Base-by-base conservation (phyloP, 2,888 invertebrate genomes). In the Phortica magna region DNA sequence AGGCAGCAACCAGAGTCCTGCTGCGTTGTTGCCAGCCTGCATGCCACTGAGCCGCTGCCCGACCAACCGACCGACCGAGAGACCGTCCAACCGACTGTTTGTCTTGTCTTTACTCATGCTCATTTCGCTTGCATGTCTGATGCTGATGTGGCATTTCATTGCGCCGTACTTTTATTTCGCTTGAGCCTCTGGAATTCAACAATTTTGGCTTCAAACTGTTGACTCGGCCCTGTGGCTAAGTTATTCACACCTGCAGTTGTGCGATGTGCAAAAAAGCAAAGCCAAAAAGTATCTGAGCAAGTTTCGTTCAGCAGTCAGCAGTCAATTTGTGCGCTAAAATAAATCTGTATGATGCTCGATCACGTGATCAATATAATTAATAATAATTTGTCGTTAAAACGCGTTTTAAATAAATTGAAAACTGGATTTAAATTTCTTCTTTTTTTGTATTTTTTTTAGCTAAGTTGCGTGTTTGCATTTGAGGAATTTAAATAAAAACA, bases 281-380 rank as follows among this genome's bases (percentile, higher is more conserved):
- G 86, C 12, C 22, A 19, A 5, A 31, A 31, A 31, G 14, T 64
- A 31, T 64, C 31, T 9, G 48, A 14, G 14, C 48, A 48, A 9
- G 10, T 12, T 48, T 9, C 17, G 31, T 61, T 61, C 19, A 17
- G 61, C 19, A 19, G 17, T 61, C 19, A 17, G 61, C 19, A 19
- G 17, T 22, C 61, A 61, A 61, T 19, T 61, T 61, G 68, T 17
- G 43, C 14, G 88, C 87, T 86, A 83, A 88, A 88, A 88, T 82
- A 83, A 82, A 77, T 87, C 88, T 84, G 80, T 86, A 83, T 82
- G 80, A 80, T 85, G 88, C 83, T 83, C 78, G 81, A 85, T 88
- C 88, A 81, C 88, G 88, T 88, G 88, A 88, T 87, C 88, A 80
- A 81, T 82, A 86, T 89, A 88, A 88, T 88, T 89, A 88, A 84